Evolutionary conservation across 2,888 invertebrate genomes (phyloP).

Genomic region (Augochlorella aurata): DNA sequence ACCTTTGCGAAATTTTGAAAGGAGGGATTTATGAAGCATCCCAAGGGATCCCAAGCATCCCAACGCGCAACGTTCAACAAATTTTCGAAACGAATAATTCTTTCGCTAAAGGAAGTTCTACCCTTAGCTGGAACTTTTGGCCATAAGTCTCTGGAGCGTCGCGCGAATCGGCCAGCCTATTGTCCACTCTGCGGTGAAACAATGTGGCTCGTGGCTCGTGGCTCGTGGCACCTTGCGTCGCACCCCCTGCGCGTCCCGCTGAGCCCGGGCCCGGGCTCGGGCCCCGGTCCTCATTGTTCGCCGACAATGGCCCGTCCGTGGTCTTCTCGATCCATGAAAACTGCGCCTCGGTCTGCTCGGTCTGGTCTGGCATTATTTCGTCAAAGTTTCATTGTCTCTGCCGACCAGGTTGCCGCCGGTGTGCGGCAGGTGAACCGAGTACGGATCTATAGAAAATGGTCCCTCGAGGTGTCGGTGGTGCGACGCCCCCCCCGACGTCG

Average conservation of each 20-base stretch:
- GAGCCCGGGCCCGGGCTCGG: slow-evolving; percentile 8
- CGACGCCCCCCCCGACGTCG: slow-evolving; percentile 49
- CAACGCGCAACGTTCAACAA: not conserved
- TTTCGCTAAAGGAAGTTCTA: not conserved
- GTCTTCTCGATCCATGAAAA: slow-evolving; percentile 46
- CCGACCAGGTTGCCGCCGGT: slow-evolving; percentile 19
- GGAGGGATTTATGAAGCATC: no score
- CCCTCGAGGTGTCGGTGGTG: slow-evolving; percentile 45
- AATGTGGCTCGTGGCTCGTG: slow-evolving; percentile 38
- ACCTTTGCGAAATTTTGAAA: no score
- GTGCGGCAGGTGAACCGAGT: slow-evolving; percentile 49
- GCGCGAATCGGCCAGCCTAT: slow-evolving; percentile 34
- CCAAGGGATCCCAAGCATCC: no score
- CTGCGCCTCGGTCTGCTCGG: slow-evolving; percentile 43
- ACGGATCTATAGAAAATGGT: slow-evolving; percentile 47
- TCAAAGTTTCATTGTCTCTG: slow-evolving; percentile 69
- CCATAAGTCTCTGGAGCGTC: slow-evolving; percentile 7
- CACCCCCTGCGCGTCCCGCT: slow-evolving; percentile 41
- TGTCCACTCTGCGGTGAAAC: slow-evolving; percentile 53
- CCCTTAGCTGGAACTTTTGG: slow-evolving; percentile 22
- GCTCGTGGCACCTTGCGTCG: slow-evolving; percentile 54
- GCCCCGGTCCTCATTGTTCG: slow-evolving; percentile 54
- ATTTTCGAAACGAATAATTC: not conserved
- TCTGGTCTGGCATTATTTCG: slow-evolving; percentile 55
- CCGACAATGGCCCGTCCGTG: slow-evolving; percentile 58